A percentile compares a stretch with the other conserved stretches of the same genome.
Evolutionary conservation across 1,140 invertebrate species (phyloP).

Genomic region (Brachystomella parvula): DNA sequence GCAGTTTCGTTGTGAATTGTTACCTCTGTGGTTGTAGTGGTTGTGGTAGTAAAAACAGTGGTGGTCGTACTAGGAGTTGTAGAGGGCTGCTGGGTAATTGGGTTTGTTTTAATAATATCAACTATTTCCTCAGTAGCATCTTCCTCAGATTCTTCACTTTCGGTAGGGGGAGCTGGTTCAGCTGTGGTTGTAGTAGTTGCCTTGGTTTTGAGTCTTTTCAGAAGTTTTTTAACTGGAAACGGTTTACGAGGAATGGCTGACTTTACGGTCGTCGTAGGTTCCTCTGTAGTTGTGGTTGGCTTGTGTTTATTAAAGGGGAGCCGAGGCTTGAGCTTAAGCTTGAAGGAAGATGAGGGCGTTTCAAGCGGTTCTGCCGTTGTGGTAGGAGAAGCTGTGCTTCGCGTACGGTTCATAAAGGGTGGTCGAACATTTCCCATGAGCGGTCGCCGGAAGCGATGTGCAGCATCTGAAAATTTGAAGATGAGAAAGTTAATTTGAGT

Average conservation of each 20-base stretch:
- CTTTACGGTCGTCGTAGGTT: background rate
- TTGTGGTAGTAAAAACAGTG: background rate
- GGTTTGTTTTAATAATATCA: background rate
- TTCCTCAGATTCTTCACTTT: background rate
- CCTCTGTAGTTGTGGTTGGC: background rate
- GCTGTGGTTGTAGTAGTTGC: background rate
- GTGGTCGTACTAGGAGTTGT: background rate
- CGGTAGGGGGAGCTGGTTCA: background rate
- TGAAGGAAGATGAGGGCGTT: slow-evolving; percentile 14
- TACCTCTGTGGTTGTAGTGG: background rate
- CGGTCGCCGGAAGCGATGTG: background rate
- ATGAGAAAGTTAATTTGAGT: background rate
- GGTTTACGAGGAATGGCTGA: background rate
- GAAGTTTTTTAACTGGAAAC: slow-evolving; percentile 8
- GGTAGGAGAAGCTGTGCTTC: background rate
- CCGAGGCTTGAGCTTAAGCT: background rate
- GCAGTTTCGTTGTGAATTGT: background rate
- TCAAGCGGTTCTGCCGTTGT: background rate
- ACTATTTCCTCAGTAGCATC: background rate
- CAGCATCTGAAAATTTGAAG: background rate
- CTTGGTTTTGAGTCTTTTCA: slow-evolving; percentile 8
- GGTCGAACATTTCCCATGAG: background rate
- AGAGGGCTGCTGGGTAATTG: background rate
- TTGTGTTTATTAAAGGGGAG: background rate
- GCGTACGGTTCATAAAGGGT: slow-evolving; percentile 13